Evolutionary conservation across 2,888 invertebrate species (phyloP).

Genomic region (Toxonevra muliebris): DNA sequence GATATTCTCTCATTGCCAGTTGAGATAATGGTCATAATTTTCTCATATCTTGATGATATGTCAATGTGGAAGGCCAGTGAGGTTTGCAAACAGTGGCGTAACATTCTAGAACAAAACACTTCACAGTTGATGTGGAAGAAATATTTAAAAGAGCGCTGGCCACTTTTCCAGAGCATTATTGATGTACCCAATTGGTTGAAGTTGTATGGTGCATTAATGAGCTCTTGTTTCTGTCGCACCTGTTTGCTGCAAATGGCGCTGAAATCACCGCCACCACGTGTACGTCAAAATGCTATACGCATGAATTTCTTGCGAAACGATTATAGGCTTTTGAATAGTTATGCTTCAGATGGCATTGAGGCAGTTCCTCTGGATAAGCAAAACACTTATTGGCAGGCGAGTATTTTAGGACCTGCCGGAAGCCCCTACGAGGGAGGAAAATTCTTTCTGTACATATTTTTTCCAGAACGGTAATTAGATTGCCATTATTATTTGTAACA

Average conservation of each 20-base stretch:
- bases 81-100: slow-evolving; percentile 86
- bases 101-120: slow-evolving; percentile 81
- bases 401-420: slow-evolving; percentile 88
- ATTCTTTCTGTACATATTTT: slow-evolving; percentile 90
- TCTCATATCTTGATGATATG: slow-evolving; percentile 89
- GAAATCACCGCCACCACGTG: slow-evolving; percentile 72
- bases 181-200: slow-evolving; percentile 82
- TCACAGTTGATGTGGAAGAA: slow-evolving; percentile 82
- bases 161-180: slow-evolving; percentile 81
- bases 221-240: slow-evolving; percentile 85
- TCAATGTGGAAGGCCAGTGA: slow-evolving; percentile 89
- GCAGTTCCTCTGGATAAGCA: slow-evolving; percentile 64
- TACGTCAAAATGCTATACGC: slow-evolving; percentile 83
- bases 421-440: slow-evolving; percentile 95
- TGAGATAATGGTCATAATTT: slow-evolving; percentile 84
- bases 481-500: not conserved
- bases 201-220: slow-evolving; percentile 75
- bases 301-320: slow-evolving; percentile 82
- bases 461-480: slow-evolving; percentile 76
- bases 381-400: slow-evolving; percentile 87
- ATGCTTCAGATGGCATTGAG: slow-evolving; percentile 64
- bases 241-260: slow-evolving; percentile 88
- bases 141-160: slow-evolving; percentile 83
- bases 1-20: slow-evolving; percentile 58
- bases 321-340: slow-evolving; percentile 66